Evolutionary conservation across 2,888 invertebrate genomes (phyloP).

Genomic region (Gymnosoma rotundatum): DNA sequence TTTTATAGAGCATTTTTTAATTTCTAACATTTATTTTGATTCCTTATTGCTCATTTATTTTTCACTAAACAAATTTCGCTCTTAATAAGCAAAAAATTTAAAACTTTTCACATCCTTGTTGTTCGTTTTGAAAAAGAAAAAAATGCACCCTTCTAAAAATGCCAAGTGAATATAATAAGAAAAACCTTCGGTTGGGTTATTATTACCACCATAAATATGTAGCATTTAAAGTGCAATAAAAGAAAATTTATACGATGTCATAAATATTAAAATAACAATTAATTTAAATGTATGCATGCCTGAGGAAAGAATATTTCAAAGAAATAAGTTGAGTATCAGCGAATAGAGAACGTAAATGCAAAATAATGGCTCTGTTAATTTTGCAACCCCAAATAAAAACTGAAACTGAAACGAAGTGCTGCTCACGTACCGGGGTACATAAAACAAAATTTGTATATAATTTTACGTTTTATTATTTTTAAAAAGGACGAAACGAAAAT

Average conservation of each 20-base stretch:
- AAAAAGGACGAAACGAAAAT: slow-evolving; percentile 11
- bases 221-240: slow-evolving; percentile 70
- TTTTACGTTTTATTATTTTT: slow-evolving; percentile 40
- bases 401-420: slow-evolving; percentile 7
- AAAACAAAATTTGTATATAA: slow-evolving; percentile 53
- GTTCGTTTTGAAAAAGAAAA: slow-evolving; percentile 1
- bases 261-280: slow-evolving; percentile 72
- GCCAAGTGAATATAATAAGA: slow-evolving; percentile 17
- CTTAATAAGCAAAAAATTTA: slow-evolving; percentile 1
- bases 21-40: too few relatives aligned
- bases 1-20: too few relatives aligned
- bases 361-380: slow-evolving; percentile 69
- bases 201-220: slow-evolving; percentile 54
- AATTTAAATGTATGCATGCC: slow-evolving; percentile 56
- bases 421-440: slow-evolving; percentile 19
- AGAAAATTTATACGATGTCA: slow-evolving; percentile 70
- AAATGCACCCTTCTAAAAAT: slow-evolving; percentile 31
- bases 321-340: slow-evolving; percentile 13
- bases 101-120: slow-evolving; percentile 22
- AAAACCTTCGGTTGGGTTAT: slow-evolving; percentile 51
- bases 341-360: slow-evolving; percentile 55
- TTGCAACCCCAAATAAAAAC: slow-evolving; percentile 62
- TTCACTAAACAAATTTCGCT: background rate
- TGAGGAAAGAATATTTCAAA: slow-evolving; percentile 7
- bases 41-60: too few relatives aligned